Evolutionary conservation across 2,888 invertebrate species (phyloP).

Genomic region (Panorpa germanica): DNA sequence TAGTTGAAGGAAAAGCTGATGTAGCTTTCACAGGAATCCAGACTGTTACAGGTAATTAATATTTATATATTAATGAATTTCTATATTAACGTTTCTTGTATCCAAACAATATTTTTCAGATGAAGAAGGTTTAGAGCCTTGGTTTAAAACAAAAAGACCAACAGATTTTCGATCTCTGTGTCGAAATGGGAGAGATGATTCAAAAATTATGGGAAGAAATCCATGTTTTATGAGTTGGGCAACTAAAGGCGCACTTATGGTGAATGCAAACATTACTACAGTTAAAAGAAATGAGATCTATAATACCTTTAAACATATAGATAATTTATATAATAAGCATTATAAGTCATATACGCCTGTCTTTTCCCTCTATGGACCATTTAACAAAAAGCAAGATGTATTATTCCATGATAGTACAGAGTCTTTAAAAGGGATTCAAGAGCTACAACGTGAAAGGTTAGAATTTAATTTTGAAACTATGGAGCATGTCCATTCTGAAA

Average conservation of each 20-base stretch:
- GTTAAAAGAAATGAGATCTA: constrained; percentile 46
- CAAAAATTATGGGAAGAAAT: constrained; percentile 12
- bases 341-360: constrained; percentile 34
- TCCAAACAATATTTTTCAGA: constrained; percentile 17
- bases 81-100: background rate
- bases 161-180: constrained; percentile 36
- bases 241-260: constrained; percentile 45
- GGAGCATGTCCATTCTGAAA: too few species aligned
- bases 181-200: constrained; percentile 26
- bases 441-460: too few species aligned
- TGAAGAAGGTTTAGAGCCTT: constrained; percentile 27
- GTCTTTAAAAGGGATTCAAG: constrained; percentile 19
- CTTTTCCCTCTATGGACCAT: constrained; percentile 50
- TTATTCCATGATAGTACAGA: constrained; percentile 43
- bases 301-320: constrained; percentile 47
- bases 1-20: constrained; percentile 47
- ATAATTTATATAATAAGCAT: constrained; percentile 47
- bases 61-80: constrained; percentile 8
- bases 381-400: constrained; percentile 39
- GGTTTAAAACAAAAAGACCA: constrained; percentile 21
- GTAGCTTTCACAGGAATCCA: constrained; percentile 44
- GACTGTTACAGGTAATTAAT: constrained; percentile 7
- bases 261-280: constrained; percentile 30
- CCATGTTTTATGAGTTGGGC: constrained; percentile 49
- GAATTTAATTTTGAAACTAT: too few species aligned